phyloP scores from a whole-genome alignment of 2,113 vertebrate species.

The Seriola aureovittata region DNA sequence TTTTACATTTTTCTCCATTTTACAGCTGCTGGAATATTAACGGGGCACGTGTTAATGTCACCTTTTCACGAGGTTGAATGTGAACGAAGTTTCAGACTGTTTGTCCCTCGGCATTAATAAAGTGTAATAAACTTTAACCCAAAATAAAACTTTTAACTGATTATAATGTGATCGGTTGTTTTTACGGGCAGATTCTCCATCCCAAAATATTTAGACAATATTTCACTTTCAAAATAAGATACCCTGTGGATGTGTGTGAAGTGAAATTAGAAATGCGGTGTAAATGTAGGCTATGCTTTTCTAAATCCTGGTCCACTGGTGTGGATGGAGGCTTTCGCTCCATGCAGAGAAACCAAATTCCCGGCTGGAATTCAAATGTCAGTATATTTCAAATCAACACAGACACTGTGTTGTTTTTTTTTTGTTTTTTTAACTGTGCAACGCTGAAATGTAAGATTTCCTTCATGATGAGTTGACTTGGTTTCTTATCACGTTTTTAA shows the following conservation, averaged over 20 bases:
- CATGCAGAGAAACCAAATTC: conserved; percentile 36
- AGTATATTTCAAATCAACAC: conserved; percentile 27
- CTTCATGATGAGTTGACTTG: not conserved
- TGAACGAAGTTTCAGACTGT: no score
- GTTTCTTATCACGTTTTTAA: conserved; percentile 16
- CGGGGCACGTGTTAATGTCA: not conserved
- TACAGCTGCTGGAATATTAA: not conserved
- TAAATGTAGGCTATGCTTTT: conserved; percentile 16
- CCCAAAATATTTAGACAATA: not conserved
- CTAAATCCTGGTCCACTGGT: conserved; percentile 29
- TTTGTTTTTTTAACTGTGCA: not conserved
- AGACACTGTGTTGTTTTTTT: no score
- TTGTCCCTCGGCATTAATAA: not conserved
- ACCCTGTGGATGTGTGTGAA: not conserved
- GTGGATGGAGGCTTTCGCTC: conserved; percentile 37
- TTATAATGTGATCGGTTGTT: not conserved
- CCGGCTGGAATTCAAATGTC: conserved; percentile 34
- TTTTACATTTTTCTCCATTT: not conserved
- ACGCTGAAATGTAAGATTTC: not conserved
- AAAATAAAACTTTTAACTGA: not conserved
- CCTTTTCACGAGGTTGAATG: not conserved
- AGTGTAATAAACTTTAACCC: no score
- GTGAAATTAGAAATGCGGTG: conserved; percentile 43
- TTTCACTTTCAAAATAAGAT: conserved; percentile 41
- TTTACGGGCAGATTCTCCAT: not conserved